Conservation (phyloP, 2,113 vertebrate genomes). For the Dipodomys merriami region DNA sequence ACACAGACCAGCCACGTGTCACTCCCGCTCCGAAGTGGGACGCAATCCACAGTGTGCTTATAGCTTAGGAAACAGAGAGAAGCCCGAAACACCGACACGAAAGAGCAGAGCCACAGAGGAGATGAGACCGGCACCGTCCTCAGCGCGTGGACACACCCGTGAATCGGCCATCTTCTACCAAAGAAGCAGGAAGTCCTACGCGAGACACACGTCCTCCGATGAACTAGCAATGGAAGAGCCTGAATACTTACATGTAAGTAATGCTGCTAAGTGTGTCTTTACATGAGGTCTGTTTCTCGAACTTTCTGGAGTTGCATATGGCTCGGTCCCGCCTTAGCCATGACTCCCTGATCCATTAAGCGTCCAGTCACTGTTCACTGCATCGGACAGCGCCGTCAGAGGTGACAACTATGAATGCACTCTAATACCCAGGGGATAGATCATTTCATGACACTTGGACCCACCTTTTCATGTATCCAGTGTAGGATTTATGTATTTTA, state of each 20-base stretch:
- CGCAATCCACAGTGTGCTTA: conserved; percentile 13
- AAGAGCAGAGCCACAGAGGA: not conserved
- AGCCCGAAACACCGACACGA: not conserved
- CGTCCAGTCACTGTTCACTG: not conserved
- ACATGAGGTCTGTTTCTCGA: conserved; percentile 16
- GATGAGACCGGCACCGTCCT: no score
- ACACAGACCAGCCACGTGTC: not conserved
- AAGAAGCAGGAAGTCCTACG: conserved; percentile 25
- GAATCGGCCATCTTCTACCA: not conserved
- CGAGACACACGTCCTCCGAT: conserved; percentile 32
- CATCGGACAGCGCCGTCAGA: conserved; percentile 15
- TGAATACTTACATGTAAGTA: conserved; percentile 17
- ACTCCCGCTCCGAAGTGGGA: not conserved
- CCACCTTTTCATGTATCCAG: not conserved
- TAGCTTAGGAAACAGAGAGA: not conserved
- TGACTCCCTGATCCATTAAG: not conserved
- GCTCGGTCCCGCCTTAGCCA: conserved; percentile 16
- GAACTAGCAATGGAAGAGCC: not conserved
- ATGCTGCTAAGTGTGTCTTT: conserved; percentile 6
- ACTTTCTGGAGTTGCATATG: conserved; percentile 1
- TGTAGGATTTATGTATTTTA: conserved; percentile 30
- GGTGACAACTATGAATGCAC: conserved; percentile 31
- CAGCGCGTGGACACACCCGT: not conserved
- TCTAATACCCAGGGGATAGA: not conserved
- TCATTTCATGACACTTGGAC: conserved; percentile 37